Percentiles rank a stretch among this genome's conserved stretches.
These are phyloP conservation scores for Eutolmus rufibarbis DNA, from an alignment of 2,888 invertebrate species.

Conservation along the genomic window DNA sequence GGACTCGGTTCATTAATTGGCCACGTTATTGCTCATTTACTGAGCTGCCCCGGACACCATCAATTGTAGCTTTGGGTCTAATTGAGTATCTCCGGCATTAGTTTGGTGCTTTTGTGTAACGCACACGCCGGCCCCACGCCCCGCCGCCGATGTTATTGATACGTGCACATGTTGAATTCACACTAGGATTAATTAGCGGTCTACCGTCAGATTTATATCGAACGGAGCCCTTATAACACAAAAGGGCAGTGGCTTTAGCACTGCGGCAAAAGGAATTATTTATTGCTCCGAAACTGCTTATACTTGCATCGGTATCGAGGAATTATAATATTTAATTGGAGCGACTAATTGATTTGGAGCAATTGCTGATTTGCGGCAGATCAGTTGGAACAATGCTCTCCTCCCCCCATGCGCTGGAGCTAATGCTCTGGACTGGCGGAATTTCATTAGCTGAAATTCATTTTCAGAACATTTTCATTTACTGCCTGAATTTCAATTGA, in stretches of 20 bases:
- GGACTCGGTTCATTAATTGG: background rate
- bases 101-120: background rate
- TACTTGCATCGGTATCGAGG: background rate
- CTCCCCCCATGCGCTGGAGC: background rate
- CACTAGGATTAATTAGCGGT: constrained; percentile 35
- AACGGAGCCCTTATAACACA: constrained; percentile 1
- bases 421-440: background rate
- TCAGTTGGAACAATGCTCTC: background rate
- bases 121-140: background rate
- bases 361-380: background rate
- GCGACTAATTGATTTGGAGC: background rate
- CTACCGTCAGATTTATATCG: constrained; percentile 25
- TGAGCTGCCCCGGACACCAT: background rate
- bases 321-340: constrained; percentile 25
- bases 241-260: constrained; percentile 5
- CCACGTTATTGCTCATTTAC: background rate
- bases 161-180: constrained; percentile 29
- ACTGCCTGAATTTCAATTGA: background rate
- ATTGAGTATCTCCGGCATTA: background rate
- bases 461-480: background rate
- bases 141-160: background rate
- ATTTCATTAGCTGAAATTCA: background rate
- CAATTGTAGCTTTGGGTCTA: background rate
- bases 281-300: background rate
- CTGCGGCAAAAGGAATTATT: constrained; percentile 15